Conservation (phyloP, 1,140 invertebrate genomes). For the Neelides sp. region DNA sequence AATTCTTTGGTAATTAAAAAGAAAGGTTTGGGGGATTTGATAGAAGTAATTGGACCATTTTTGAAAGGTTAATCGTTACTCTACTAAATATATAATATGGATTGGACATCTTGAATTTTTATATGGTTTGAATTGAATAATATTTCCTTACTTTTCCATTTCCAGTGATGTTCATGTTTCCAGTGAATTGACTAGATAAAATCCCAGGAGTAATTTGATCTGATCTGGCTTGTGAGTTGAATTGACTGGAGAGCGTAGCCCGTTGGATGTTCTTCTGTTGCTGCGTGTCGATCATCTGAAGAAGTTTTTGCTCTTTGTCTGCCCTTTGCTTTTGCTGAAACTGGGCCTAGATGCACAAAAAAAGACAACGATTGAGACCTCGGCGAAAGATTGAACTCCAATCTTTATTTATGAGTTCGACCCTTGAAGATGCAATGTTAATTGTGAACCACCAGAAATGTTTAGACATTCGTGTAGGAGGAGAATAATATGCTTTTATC, state of each 20-base stretch:
- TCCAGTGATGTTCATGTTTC: conserved; percentile 15
- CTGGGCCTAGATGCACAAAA: conserved; percentile 39
- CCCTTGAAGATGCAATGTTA: no score
- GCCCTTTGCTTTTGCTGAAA: conserved; percentile 59
- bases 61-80: no score
- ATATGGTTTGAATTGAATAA: not conserved
- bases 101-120: not conserved
- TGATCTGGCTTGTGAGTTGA: conserved; percentile 34
- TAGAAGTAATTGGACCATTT: no score
- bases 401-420: no score
- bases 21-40: no score
- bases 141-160: conserved; percentile 16
- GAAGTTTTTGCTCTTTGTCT: conserved; percentile 56
- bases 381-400: no score
- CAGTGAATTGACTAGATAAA: not conserved
- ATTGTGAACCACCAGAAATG: no score
- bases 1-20: no score
- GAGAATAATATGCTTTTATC: no score
- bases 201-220: conserved; percentile 32
- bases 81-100: no score
- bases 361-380: no score
- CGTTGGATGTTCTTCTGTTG: conserved; percentile 53
- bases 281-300: conserved; percentile 54
- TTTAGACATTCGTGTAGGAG: no score
- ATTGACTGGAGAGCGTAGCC: conserved; percentile 42